These are phyloP conservation scores for Cranoglanis bouderius DNA, from an alignment of 2,113 vertebrate genomes.

Conservation along the genomic window DNA sequence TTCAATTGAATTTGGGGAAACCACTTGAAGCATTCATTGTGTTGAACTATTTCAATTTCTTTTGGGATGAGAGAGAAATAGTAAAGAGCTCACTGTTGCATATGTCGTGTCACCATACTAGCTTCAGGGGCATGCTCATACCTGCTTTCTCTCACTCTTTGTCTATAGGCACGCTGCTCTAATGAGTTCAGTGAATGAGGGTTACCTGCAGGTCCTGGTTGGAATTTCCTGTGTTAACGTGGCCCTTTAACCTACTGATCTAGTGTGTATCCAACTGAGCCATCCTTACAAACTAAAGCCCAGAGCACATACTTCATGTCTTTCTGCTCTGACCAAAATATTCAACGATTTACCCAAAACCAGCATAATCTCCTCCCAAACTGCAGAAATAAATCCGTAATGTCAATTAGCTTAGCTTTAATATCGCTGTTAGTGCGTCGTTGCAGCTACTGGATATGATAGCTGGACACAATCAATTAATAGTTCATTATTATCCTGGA, in stretches of 20 bases:
- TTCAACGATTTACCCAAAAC: neutral
- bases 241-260: constrained; percentile 16
- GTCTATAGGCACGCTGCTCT: constrained; percentile 8
- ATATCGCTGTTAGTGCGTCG: neutral
- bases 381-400: neutral
- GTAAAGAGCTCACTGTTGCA: neutral
- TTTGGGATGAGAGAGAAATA: neutral
- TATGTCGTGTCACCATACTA: neutral
- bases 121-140: constrained; percentile 59
- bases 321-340: neutral
- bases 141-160: constrained; percentile 52
- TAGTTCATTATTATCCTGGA: neutral
- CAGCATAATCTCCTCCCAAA: neutral
- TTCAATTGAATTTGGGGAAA: too few species aligned
- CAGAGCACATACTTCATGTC: neutral
- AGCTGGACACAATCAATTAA: too few species aligned
- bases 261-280: neutral
- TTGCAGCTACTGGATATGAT: neutral
- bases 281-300: neutral
- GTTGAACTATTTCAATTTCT: too few species aligned
- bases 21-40: too few species aligned
- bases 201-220: neutral
- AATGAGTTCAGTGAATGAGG: neutral
- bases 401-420: neutral
- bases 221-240: constrained; percentile 32